Percentiles rank a stretch among this genome's conserved stretches.
These are phyloP conservation scores for Chloroceryle aenea DNA, from an alignment of 2,113 vertebrate genomes.

Conservation along the genomic window DNA sequence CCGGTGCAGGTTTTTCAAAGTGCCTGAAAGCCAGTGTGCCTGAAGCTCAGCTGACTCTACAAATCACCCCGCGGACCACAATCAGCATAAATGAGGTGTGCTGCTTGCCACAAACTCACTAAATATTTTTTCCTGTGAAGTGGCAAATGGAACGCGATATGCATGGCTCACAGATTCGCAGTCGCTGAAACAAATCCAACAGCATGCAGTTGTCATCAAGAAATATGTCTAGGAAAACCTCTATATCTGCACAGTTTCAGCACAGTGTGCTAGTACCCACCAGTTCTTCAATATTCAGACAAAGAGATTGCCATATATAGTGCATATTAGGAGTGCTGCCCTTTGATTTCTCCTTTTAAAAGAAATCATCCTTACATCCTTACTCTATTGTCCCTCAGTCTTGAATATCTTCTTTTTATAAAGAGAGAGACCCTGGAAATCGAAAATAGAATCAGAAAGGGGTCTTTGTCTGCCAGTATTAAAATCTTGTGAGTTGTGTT, in stretches of 20 bases:
- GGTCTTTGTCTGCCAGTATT: conserved; percentile 37
- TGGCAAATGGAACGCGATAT: conserved; percentile 38
- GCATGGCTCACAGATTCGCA: conserved; percentile 27
- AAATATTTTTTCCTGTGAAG: conserved; percentile 32
- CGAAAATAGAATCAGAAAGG: conserved; percentile 43
- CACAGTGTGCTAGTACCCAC: not conserved
- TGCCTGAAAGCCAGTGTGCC: not conserved
- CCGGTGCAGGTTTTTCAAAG: not conserved
- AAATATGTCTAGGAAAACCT: conserved; percentile 54
- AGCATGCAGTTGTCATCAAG: conserved; percentile 51
- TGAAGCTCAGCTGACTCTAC: not conserved
- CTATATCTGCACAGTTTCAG: conserved; percentile 7
- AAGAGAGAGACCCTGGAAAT: conserved; percentile 2
- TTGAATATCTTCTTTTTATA: conserved; percentile 35
- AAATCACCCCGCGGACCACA: not conserved
- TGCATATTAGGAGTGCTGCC: not conserved
- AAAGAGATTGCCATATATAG: conserved; percentile 36
- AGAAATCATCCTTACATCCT: conserved; percentile 28
- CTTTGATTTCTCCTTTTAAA: conserved; percentile 53
- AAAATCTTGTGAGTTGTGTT: conserved; percentile 46
- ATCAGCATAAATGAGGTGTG: conserved; percentile 27
- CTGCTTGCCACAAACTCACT: conserved; percentile 34
- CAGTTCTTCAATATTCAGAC: conserved; percentile 30
- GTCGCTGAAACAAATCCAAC: conserved; percentile 44
- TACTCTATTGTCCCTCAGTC: conserved; percentile 11